Conservation (phyloP, 2,888 invertebrate species). For the Yponomeuta cagnagella region DNA sequence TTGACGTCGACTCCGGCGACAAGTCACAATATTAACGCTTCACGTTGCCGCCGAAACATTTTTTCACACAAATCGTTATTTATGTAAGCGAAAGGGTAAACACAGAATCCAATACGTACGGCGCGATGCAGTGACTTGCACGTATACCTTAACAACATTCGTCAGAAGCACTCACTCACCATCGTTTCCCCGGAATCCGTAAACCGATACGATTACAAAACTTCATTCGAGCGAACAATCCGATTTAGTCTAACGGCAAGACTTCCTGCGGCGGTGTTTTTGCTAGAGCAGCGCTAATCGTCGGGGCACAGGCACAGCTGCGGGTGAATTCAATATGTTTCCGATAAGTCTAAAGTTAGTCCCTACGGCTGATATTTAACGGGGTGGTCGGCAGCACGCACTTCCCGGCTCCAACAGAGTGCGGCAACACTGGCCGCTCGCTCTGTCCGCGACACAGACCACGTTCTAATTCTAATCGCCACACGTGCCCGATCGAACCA, state of each 20-base stretch:
- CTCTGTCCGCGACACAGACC: background rate
- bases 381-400: conserved; percentile 37
- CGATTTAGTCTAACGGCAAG: conserved; percentile 26
- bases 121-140: background rate
- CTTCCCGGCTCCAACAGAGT: conserved; percentile 35
- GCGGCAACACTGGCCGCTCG: background rate
- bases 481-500: background rate
- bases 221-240: conserved; percentile 42
- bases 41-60: conserved; percentile 23
- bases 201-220: conserved; percentile 44
- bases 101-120: background rate
- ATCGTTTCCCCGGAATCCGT: conserved; percentile 34
- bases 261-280: conserved; percentile 30
- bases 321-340: conserved; percentile 41
- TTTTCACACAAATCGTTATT: conserved; percentile 14
- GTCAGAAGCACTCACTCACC: conserved; percentile 46
- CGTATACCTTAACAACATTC: background rate
- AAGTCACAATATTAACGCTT: conserved; percentile 34
- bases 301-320: conserved; percentile 23
- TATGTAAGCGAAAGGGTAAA: background rate
- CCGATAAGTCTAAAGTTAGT: conserved; percentile 49
- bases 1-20: conserved; percentile 28
- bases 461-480: background rate
- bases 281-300: conserved; percentile 31
- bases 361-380: conserved; percentile 36